Base-by-base conservation (phyloP, 2,888 invertebrate species). In the Habrosyne pyritoides region DNA sequence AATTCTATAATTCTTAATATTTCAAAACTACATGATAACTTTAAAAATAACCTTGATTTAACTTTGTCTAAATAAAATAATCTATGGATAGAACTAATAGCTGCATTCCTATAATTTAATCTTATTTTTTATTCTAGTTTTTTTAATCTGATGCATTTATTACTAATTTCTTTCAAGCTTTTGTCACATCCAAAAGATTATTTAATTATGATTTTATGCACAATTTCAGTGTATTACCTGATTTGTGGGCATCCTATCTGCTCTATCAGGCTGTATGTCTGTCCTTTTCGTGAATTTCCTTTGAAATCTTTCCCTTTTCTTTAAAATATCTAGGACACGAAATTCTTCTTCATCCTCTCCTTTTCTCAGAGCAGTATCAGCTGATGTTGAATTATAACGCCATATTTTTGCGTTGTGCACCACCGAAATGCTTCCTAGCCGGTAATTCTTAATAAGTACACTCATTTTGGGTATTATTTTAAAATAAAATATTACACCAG, bases 321-420 rank as follows among this genome's bases (percentile, higher is more conserved):
- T 89, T 63, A 86, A 77, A 63, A 94, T 88, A 81, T 93, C 93
- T 1, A 94, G 77, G 2, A 93, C 93, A 48, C 94, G 74, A 66
- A 94, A 94, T 53, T 93, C 93, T 56, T 93, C 93, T 10, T 89
- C 93, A 0, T 84, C 86, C 0, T 84, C 77, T 21, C 62, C 71
- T 52, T 80, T 79, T 67, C 81, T 85, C 28, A 71, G 61, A n/a
- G 75, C 69, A 33, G 67, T 75, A 54, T 87, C 87, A 0, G 83
- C 75, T 5, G 74, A 80, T 0, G 87, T 87, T 0, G 91, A 89
- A 55, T 81, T 83, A 4, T 77, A 67, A n/a, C 91, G 88, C 90
- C 91, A 91, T 74, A 87, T 61, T 66, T 82, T 87, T 2, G 71
- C 57, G 53, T 84, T 87, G 33, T 82, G 82, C 21, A 72, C 67